Base-by-base conservation (phyloP, 2,888 invertebrate genomes). In the Ormia ochracea region DNA sequence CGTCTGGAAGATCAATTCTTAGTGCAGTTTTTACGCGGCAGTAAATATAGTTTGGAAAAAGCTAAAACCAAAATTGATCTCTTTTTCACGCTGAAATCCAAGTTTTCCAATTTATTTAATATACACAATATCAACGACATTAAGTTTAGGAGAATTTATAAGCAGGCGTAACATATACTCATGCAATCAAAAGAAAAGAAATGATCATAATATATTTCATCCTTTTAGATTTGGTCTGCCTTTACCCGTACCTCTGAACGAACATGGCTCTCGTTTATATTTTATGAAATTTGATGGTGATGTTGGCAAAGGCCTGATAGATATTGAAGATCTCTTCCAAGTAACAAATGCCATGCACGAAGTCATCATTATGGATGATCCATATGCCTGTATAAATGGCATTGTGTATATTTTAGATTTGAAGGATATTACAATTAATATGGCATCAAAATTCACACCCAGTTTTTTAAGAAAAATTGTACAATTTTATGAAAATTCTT, bases 331-430 rank as follows among this genome's bases (percentile, higher is more conserved):
- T 77, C 82, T 92, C 12, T 88, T 93, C 81, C 91, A 91, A 83
- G 88, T 91, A 3, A 90, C 90, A 4, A 90, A 91, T 78, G 92
- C 93, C 89, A 87, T 92, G 48, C 90, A 90, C 59, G 93, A 93
- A 83, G 91, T 93, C 65, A 85, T 92, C 78, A 85, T 93, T 83
- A 84, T 91, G 23, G 92, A 93, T 83, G 93, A 93, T 84, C 93
- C 93, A 84, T 91, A 92, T 84, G 90, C 90, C 54, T 88, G 91
- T 50, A 88, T 93, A 3, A 87, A 90, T 81, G 93, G 93, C 12
- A 88, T 85, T 23, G 56, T 91, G 12, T 88, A 91, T 12, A 86
- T 94, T 28, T 84, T 92, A 14, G 94, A 94, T 85, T 85, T 93
- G 84, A 86, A 90, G 38, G 90, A 91, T 52, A 89, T 91, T 4